Conservation (phyloP, 35 echinoderm and acorn worm genomes). For the Amphiura filiformis region DNA sequence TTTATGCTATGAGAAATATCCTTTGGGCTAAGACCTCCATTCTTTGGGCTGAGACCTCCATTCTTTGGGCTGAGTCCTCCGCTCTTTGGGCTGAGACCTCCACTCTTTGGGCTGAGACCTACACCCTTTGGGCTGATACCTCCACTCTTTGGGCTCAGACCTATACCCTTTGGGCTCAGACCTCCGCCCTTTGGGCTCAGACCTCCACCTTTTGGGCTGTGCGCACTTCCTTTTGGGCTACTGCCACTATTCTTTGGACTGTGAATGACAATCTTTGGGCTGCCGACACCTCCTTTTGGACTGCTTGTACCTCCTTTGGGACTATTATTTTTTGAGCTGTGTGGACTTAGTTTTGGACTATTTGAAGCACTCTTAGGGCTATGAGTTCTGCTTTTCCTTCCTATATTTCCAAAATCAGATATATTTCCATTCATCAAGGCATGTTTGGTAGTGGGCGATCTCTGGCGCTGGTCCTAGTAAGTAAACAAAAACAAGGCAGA, state of each 20-base stretch:
- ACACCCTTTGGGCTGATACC: neutral
- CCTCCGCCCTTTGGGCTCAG: neutral
- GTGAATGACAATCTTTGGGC: neutral
- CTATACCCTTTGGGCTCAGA: neutral
- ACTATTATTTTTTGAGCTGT: neutral
- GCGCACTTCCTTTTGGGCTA: neutral
- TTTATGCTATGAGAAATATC: neutral
- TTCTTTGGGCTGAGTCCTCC: neutral
- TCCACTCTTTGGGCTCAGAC: neutral
- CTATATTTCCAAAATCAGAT: neutral
- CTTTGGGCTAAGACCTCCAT: neutral
- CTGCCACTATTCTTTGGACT: neutral
- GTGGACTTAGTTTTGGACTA: neutral
- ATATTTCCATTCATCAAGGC: conserved; percentile 12
- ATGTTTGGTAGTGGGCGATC: neutral
- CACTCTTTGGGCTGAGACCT: neutral
- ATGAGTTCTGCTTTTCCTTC: neutral
- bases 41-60: neutral
- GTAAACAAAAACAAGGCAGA: neutral
- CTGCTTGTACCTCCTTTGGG: neutral
- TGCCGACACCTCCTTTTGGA: neutral
- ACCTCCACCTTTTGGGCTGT: neutral
- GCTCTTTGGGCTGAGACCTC: neutral
- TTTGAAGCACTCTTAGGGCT: neutral
- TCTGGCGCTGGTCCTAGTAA: neutral